Base-by-base conservation (phyloP, 2,888 invertebrate species). In the Drosophila suboccidentalis region DNA sequence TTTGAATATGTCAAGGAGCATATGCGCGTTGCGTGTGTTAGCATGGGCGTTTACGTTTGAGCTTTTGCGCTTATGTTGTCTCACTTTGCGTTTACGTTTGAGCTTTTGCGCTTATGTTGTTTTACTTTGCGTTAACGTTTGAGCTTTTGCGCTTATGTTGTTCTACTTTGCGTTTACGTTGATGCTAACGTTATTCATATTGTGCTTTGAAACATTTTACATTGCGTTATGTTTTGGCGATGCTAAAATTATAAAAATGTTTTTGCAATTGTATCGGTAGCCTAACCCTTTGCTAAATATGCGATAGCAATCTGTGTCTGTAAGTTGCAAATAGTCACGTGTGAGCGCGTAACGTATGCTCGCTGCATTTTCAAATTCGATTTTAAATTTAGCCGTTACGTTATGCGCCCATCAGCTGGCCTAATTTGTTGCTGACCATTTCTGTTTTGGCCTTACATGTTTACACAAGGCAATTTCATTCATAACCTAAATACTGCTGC, bases 371-470 rank as follows among this genome's bases (percentile, higher is more conserved):
- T 15, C 15, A 1, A 11, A 38, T 51, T 32, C 11, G 17, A 11
- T 5, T 43, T 15, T 47, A 15, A 11, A 19, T 10, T 38, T 1
- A 46, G 11, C 13, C n/a, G 19, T 39, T 44, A 13, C 9, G 3
- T 32, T 32, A 13, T 19, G 19, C 19, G 5, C 4, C 5, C 11
- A 59, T 39, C 71, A 75, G 75, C 66, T 67, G 39, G 34, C 51
- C 47, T 34, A 32, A 44, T 71, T 75, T 74, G 51, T 46, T 70
- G 74, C 36, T 63, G 72, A 3, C 22, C 38, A 38, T 44, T 69
- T 61, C 22, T 50, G 61, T 49, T 76, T 68, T 72, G 51, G 38
- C 39, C 54, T 54, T 47, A 71, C 11, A 46, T 71, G 71, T 78
- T 77, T 61, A 78, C 61, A 64, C 26, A 53, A 34, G 43, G 19